Evolutionary conservation across 1,140 invertebrate genomes (phyloP).

Genomic region (Macrosteles quadrilineatus): DNA sequence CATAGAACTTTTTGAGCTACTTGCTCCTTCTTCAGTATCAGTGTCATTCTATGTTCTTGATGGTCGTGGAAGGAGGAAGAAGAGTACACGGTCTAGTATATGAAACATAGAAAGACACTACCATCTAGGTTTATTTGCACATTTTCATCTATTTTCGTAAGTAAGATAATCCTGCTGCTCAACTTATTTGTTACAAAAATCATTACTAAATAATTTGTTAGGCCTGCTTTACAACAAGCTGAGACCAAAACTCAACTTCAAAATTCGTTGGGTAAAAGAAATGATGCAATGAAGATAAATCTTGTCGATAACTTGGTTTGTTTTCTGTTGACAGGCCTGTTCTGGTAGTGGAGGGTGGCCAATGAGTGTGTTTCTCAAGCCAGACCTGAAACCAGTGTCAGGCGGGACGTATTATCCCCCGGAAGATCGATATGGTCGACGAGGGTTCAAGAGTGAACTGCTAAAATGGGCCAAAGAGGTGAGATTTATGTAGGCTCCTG

Average conservation of each 20-base stretch:
- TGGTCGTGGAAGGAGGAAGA: too few relatives aligned
- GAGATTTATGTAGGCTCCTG: too few relatives aligned
- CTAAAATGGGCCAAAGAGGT: slow-evolving; percentile 62
- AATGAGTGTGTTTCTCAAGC: slow-evolving; percentile 92
- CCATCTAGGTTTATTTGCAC: too few relatives aligned
- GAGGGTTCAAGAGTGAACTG: slow-evolving; percentile 81
- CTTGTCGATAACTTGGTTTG: slow-evolving; percentile 33
- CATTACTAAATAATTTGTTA: too few relatives aligned
- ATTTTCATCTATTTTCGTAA: too few relatives aligned
- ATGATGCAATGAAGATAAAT: neutral
- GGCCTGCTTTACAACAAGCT: slow-evolving; percentile 1
- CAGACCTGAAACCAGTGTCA: slow-evolving; percentile 80
- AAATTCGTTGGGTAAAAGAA: neutral
- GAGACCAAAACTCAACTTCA: neutral
- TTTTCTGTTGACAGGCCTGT: slow-evolving; percentile 62
- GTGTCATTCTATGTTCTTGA: too few relatives aligned
- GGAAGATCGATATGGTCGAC: slow-evolving; percentile 70
- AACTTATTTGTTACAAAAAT: too few relatives aligned
- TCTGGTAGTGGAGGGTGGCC: slow-evolving; percentile 87
- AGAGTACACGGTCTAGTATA: too few relatives aligned
- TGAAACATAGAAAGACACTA: too few relatives aligned
- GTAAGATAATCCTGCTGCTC: too few relatives aligned
- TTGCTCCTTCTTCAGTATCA: too few relatives aligned
- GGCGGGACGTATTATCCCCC: slow-evolving; percentile 84
- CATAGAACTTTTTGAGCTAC: too few relatives aligned